phyloP scores from a whole-genome alignment of 2,113 vertebrate genomes.

The Pteruthius melanotis region DNA sequence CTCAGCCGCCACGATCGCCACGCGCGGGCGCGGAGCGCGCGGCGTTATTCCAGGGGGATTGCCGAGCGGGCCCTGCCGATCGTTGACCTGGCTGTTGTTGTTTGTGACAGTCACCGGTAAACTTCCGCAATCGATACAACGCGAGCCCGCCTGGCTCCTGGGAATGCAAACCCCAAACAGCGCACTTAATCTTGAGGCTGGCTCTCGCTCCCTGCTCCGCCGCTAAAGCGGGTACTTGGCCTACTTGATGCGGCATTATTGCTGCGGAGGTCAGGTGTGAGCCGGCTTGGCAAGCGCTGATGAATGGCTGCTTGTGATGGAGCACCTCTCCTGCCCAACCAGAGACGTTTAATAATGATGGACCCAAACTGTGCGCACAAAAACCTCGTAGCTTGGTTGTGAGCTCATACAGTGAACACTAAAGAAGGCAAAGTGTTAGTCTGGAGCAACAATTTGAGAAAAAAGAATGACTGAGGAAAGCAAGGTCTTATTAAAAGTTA shows the following conservation, averaged over 20 bases:
- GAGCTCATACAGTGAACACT: conserved; percentile 21
- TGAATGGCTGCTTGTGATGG: conserved; percentile 91
- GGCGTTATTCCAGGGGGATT: conserved; percentile 73
- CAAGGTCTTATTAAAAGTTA: background rate
- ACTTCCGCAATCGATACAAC: conserved; percentile 97
- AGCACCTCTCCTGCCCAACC: conserved; percentile 84
- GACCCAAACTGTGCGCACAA: conserved; percentile 83
- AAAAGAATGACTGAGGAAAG: background rate
- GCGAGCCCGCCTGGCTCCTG: conserved; percentile 88
- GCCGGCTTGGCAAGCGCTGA: conserved; percentile 83
- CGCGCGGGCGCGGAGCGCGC: conserved; percentile 62
- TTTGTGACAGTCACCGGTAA: conserved; percentile 96
- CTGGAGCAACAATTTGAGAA: background rate
- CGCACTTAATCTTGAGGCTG: conserved; percentile 95
- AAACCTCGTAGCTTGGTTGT: conserved; percentile 58
- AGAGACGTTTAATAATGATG: conserved; percentile 94
- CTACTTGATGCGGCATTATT: conserved; percentile 96
- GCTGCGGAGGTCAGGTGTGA: conserved; percentile 96
- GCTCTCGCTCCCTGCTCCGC: conserved; percentile 91
- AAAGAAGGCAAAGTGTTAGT: background rate
- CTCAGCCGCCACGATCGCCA: conserved; percentile 78
- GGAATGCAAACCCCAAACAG: conserved; percentile 90
- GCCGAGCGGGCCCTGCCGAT: conserved; percentile 84
- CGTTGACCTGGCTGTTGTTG: conserved; percentile 94
- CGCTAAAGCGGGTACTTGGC: conserved; percentile 95